Base-by-base conservation (phyloP, 2,113 vertebrate species). In the Isichthys henryi region DNA sequence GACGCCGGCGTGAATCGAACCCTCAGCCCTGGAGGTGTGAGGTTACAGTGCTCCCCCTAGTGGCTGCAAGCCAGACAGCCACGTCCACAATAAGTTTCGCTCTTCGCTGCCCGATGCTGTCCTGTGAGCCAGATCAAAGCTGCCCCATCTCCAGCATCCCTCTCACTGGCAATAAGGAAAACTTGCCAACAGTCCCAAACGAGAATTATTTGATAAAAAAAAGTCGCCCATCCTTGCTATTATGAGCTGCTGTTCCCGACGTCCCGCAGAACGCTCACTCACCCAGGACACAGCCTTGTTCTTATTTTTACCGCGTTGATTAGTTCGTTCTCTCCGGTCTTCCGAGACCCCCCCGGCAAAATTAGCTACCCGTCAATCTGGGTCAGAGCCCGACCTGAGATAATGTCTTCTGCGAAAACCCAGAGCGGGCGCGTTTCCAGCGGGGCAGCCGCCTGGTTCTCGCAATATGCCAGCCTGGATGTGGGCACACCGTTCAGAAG, bases 281-380 rank as follows among this genome's bases (percentile, higher is more conserved):
- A 93, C 94, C 2, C 91, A 95, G 95, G 94, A 95, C 92, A 93
- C 94, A 94, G 88, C 95, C 95, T 95, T 92, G 92, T 95, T 96
- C 92, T 95, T 95, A 96, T 96, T 96, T 96, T 95, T 95, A 95
- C 92, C 93, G 87, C 88, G 89, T 94, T 93, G 91, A 95, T 94
- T 94, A 95, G 93, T 88, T 39, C 84, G 53, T 91, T 49, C 83
- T 74, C 89, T 39, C 58, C 45, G 15, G 62, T 74, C 88, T 82
- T 89, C 52, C 5, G 88, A 89, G 88, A 83, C 77, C 50, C 53
- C 5, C 53, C 56, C 50, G 43, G 89, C 86, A 86, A 86, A 91
- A 85, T 90, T 62, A 89, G 88, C 88, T 89, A 49, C 53, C 86
- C 70, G 90, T 86, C 88, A 90, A 91, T 92, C 90, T 87, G 87